Evolutionary conservation across 2,113 vertebrate genomes (phyloP), one percentile per base, ranked within the genome.

Genomic region (Lepus europaeus): DNA sequence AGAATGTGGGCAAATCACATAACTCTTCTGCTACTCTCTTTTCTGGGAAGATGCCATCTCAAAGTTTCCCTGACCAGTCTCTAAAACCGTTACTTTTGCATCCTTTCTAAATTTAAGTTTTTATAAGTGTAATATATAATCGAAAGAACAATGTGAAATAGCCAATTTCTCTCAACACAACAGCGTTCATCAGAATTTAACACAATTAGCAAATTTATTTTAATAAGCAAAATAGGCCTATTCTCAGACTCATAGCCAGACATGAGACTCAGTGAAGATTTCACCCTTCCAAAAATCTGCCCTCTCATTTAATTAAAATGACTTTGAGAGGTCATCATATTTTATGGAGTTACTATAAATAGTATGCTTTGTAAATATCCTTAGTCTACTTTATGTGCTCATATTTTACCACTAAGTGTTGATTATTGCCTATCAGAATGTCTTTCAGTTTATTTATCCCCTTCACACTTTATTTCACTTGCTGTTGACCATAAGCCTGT

Each of bases 241-340:
- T 81, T 89, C 72, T 81, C 49, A 73, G 23, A 87, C 27, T n/a
- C n/a, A 3, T 39, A 29, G 7, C 14, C 68, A 84, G 31, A 95
- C 90, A 83, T 87, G 22, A 91, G 53, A 90, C n/a, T 79, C 13
- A 25, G 10, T 45, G 10, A 70, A 79, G 23, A 82, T 23, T 31
- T 45, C 27, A n/a, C 31, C 84, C 81, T 84, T 87, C 49, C 27
- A 61, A 74, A 90, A 92, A 23, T 0, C 12, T 87, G 3, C 31
- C 45, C 56, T 87, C 85, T 95, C 49, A 63, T n/a, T 95, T 87
- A 53, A 84, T 33, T 95, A 39, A 84, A 89, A 59, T 19, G 14
- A 16, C 56, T 59, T 14, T 59, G 56, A 17, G 56, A 59, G 56
- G 19, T 59, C 19, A 14, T 59, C 56, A 16, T 59, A 19, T 59